These are phyloP conservation scores for Nematopogon swammerdamellus DNA, from an alignment of 2,888 invertebrate species.

Conservation along the genomic window DNA sequence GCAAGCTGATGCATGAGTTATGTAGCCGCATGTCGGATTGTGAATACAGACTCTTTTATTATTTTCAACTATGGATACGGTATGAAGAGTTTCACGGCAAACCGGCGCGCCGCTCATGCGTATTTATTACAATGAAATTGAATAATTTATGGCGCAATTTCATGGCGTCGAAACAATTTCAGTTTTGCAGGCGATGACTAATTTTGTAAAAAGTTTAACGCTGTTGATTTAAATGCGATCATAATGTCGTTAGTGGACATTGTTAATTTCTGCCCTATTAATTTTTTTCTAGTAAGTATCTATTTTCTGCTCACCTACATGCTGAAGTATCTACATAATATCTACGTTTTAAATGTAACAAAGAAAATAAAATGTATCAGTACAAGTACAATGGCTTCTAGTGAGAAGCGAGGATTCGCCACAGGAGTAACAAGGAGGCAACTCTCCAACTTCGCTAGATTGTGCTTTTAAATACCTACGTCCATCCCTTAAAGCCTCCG, in stretches of 20 bases:
- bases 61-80: constrained; percentile 48
- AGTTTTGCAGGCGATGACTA: not conserved
- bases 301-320: too few relatives aligned
- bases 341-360: too few relatives aligned
- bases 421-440: too few relatives aligned
- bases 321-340: too few relatives aligned
- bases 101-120: constrained; percentile 43
- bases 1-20: constrained; percentile 51
- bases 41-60: constrained; percentile 39
- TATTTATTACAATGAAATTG: constrained; percentile 58
- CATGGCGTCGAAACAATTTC: not conserved
- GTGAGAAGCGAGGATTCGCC: too few relatives aligned
- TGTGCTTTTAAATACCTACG: not conserved
- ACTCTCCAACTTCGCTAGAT: too few relatives aligned
- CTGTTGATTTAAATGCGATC: too few relatives aligned
- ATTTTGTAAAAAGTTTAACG: not conserved
- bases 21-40: constrained; percentile 29
- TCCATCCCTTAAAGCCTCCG: constrained; percentile 43
- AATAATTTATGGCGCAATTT: constrained; percentile 46
- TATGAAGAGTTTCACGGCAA: constrained; percentile 55
- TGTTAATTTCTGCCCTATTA: too few relatives aligned
- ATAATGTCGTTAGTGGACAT: too few relatives aligned
- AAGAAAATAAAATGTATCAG: too few relatives aligned
- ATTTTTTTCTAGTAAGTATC: too few relatives aligned
- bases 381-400: too few relatives aligned